Conservation (phyloP, 2,113 vertebrate species). For the Maccullochella peelii region DNA sequence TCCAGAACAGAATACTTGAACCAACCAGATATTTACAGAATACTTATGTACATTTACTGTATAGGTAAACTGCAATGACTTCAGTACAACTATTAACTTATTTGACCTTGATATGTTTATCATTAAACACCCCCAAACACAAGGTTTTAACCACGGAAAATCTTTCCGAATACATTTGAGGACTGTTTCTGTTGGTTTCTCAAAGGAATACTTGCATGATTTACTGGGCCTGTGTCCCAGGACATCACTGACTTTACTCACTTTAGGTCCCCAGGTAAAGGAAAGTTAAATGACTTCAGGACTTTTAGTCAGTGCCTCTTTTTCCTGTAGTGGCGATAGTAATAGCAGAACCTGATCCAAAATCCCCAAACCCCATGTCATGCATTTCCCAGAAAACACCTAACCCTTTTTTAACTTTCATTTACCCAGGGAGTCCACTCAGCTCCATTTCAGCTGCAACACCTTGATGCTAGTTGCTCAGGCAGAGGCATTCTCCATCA, state of each 20-base stretch:
- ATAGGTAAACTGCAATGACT: background rate
- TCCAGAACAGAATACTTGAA: background rate
- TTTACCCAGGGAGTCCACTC: background rate
- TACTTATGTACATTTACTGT: background rate
- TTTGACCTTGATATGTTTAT: background rate
- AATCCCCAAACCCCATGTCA: conserved; percentile 28
- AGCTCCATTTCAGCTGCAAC: background rate
- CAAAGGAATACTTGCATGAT: background rate
- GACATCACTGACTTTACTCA: conserved; percentile 4
- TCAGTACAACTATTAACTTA: background rate
- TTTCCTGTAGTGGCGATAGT: conserved; percentile 3
- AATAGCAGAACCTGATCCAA: conserved; percentile 26
- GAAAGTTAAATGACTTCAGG: conserved; percentile 24
- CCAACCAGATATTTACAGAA: background rate
- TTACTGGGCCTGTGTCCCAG: conserved; percentile 5
- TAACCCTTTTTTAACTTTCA: background rate
- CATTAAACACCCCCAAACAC: background rate
- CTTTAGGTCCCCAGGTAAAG: background rate
- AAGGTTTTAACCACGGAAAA: background rate
- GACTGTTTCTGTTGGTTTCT: background rate
- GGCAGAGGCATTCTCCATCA: background rate
- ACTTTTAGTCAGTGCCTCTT: conserved; percentile 8
- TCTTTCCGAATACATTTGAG: background rate
- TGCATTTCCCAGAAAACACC: conserved; percentile 29
- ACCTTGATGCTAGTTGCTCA: background rate